Evolutionary conservation across 2,797 vertebrate species (phyloP).

Genomic region (Siniperca scherzeri): DNA sequence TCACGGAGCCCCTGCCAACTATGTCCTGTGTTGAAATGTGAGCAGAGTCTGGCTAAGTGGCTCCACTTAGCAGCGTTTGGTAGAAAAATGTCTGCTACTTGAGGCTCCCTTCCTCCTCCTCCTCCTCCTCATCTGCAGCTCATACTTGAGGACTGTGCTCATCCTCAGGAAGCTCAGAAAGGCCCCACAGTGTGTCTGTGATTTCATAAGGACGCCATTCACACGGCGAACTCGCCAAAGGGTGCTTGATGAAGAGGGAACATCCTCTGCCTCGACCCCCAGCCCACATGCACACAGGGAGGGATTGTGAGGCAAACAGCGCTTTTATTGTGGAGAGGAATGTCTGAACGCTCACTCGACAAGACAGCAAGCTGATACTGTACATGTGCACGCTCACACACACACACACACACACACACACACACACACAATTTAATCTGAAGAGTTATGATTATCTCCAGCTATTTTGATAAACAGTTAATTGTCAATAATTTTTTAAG

Average conservation of each 20-base stretch:
- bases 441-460: neutral
- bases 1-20: conserved; percentile 19
- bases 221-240: conserved; percentile 31
- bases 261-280: conserved; percentile 40
- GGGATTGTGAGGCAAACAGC: conserved; percentile 76
- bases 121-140: conserved; percentile 24
- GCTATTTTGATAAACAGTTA: too few relatives aligned
- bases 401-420: conserved; percentile 19
- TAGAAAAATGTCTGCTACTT: conserved; percentile 13
- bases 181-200: conserved; percentile 33
- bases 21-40: conserved; percentile 49
- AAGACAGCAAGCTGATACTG: conserved; percentile 58
- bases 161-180: conserved; percentile 53
- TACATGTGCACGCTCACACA: conserved; percentile 24
- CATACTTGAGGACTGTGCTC: conserved; percentile 63
- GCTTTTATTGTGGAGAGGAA: conserved; percentile 81
- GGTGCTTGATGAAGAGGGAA: conserved; percentile 62
- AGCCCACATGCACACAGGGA: conserved; percentile 60
- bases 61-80: conserved; percentile 30
- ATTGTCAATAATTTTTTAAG: neutral
- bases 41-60: conserved; percentile 37
- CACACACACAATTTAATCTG: neutral
- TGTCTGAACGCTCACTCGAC: conserved; percentile 74
- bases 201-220: conserved; percentile 69
- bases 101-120: conserved; percentile 18